Evolutionary conservation across 2,113 vertebrate genomes (phyloP).

Genomic region (Mellivora capensis): DNA sequence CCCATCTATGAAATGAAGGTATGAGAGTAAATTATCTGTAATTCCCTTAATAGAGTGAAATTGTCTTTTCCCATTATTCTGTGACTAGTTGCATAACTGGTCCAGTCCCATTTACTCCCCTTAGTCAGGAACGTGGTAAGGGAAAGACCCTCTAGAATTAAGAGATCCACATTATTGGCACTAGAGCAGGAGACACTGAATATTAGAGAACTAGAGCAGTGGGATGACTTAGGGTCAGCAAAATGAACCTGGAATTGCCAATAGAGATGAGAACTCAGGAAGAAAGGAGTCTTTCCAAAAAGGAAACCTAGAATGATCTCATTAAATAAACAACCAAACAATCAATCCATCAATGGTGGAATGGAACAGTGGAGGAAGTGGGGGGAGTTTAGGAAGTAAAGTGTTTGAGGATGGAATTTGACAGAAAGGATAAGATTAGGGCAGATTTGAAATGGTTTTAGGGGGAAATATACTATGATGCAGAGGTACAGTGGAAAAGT

Average conservation of each 20-base stretch:
- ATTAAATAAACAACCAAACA: neutral
- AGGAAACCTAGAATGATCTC: neutral
- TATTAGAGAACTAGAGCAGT: neutral
- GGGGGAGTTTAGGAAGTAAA: neutral
- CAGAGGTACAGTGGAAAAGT: neutral
- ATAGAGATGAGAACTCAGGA: neutral
- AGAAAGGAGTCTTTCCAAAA: neutral
- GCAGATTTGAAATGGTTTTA: neutral
- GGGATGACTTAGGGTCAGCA: too few species aligned
- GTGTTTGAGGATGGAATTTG: neutral
- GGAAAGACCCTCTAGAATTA: neutral
- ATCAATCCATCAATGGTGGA: neutral
- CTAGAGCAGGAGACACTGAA: neutral
- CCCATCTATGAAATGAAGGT: neutral
- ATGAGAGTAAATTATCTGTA: neutral
- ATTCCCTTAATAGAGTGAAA: neutral
- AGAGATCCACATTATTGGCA: neutral
- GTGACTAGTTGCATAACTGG: neutral
- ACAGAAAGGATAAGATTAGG: neutral
- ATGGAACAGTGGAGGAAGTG: neutral
- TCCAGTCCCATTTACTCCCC: neutral
- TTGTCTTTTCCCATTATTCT: neutral
- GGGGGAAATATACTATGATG: neutral
- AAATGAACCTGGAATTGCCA: neutral
- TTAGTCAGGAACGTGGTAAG: neutral